phyloP scores from a whole-genome alignment of 1,140 invertebrate species.

The Drosophila guanche region DNA sequence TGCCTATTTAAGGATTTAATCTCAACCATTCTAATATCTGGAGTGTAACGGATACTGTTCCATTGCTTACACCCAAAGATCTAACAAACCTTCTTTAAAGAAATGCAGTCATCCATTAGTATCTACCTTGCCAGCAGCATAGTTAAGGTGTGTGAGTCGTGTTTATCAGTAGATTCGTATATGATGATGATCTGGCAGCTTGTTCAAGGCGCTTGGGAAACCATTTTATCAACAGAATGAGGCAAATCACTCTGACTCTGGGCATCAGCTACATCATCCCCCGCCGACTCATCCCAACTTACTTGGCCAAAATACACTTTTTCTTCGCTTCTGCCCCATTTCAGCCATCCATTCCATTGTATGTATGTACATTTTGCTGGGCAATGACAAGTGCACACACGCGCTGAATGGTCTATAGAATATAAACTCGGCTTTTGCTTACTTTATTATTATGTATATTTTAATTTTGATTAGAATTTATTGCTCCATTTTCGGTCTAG shows the following conservation, averaged over 20 bases:
- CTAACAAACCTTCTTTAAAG: no score
- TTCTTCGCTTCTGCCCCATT: neutral
- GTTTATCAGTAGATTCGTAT: constrained; percentile 25
- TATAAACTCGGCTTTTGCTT: constrained; percentile 56
- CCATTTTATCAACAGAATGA: neutral
- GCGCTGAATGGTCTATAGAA: constrained; percentile 58
- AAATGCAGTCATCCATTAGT: no score
- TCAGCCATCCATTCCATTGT: constrained; percentile 1
- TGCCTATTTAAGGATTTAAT: no score
- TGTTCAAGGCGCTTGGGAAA: neutral
- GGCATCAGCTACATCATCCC: neutral
- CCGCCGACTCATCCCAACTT: constrained; percentile 11
- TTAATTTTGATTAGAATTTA: constrained; percentile 82
- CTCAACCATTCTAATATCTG: neutral
- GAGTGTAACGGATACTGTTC: neutral
- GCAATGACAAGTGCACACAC: constrained; percentile 57
- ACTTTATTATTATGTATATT: constrained; percentile 73
- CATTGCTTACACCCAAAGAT: neutral
- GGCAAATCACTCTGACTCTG: constrained; percentile 18
- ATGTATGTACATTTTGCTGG: constrained; percentile 15
- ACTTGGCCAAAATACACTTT: constrained; percentile 26
- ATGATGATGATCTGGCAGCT: constrained; percentile 31
- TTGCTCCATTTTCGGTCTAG: constrained; percentile 65
- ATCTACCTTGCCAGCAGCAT: neutral
- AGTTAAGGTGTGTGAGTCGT: neutral